Percentiles rank a stretch among this genome's conserved stretches.
Conservation (phyloP, 64 coral and sea anemone genomes). For the Trachythela sp. region DNA sequence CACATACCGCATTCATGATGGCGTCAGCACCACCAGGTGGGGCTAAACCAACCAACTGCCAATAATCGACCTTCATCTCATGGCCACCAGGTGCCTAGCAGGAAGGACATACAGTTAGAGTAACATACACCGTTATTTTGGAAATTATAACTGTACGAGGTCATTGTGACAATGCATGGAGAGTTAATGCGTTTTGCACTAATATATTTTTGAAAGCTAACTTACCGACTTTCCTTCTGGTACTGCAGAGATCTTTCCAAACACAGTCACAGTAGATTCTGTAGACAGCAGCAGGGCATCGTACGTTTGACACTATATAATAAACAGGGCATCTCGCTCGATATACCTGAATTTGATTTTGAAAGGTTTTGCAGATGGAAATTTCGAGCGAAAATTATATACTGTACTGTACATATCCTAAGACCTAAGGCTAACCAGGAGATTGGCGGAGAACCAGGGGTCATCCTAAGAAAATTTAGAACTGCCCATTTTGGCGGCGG, state of each 20-base stretch:
- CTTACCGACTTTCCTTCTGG: constrained; percentile 97
- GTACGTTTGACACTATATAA: constrained; percentile 84
- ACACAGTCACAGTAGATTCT: constrained; percentile 78
- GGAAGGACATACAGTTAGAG: neutral
- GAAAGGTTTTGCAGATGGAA: too few relatives aligned
- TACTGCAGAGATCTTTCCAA: constrained; percentile 77
- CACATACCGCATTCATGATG: constrained; percentile 77
- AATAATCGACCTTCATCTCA: constrained; percentile 98
- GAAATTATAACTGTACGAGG: neutral
- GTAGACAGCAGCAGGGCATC: constrained; percentile 75
- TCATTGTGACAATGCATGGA: too few relatives aligned
- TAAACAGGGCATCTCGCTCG: neutral
- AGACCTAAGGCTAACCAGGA: neutral
- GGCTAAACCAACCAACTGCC: constrained; percentile 83
- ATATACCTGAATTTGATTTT: too few relatives aligned
- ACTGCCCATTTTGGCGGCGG: too few relatives aligned
- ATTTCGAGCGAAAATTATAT: too few relatives aligned
- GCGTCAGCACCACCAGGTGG: constrained; percentile 92
- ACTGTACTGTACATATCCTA: too few relatives aligned
- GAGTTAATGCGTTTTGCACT: too few relatives aligned
- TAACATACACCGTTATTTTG: neutral
- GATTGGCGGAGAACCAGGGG: too few relatives aligned
- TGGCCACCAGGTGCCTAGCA: constrained; percentile 91
- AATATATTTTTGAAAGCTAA: too few relatives aligned
- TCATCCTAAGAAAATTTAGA: too few relatives aligned